Base-by-base conservation (phyloP, 1,140 invertebrate species). In the Sycobia sp. region DNA sequence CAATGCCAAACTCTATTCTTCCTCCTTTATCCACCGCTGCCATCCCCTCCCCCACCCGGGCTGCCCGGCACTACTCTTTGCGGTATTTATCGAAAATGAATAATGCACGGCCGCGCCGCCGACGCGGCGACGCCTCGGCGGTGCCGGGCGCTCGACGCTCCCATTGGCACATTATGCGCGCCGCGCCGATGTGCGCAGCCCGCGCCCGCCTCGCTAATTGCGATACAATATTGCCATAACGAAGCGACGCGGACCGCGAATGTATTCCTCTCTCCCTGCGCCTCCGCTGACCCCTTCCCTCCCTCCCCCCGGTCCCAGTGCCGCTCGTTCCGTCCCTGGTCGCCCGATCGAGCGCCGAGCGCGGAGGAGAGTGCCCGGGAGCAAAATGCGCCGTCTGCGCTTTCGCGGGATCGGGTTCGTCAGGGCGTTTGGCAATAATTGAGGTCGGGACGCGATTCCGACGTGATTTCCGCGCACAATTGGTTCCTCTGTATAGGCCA, bases 171-270 rank as follows among this genome's bases (percentile, higher is more conserved):
- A 57, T 57, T 57, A 47, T 23, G 55, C 25, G 41, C n/a, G 36
- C 47, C 29, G 25, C 38, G n/a, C n/a, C n/a, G n/a, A 47, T 23
- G 55, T 16, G 41, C n/a, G 36, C 47, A 18, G 25, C 38, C n/a
- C n/a, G n/a, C n/a, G 39, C 23, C 3, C 55, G 55, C 29, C 23
- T 27, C 55, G 55, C 55, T 57, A 57, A 57, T 57, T 57, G 47
- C 29, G 43, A 47, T 47, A 57, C 55, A 57, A 57, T 57, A 57
- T 57, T 57, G 55, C 55, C n/a, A 20, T 32, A 56, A 56, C 54
- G 54, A 44, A 32, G 25, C 27, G n/a, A 3, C 32, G 18, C 10
- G 46, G 16, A 11, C 16, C 18, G 18, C 16, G 41, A 7, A 14
- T 4, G 13, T 5, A 39, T 39, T 32, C 11, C 29, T 7, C 29